Conservation (phyloP, 30 jellyfish, hydroid and myxozoan species). For the Hydractinia echinata region DNA sequence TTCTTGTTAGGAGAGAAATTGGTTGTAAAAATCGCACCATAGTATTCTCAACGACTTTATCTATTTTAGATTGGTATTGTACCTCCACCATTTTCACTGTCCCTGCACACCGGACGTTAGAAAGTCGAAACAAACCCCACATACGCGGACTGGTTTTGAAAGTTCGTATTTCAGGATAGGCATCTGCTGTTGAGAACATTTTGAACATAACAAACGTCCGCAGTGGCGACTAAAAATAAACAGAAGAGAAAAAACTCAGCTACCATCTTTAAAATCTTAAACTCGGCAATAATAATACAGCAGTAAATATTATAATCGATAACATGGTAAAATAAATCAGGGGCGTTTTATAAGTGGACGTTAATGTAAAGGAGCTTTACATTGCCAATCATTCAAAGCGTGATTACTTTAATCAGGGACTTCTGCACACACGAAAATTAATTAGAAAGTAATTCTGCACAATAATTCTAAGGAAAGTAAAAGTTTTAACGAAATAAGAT, state of each 20-base stretch:
- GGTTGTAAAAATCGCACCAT: too few relatives aligned
- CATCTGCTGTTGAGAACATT: constrained; percentile 84
- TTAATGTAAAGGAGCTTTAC: too few relatives aligned
- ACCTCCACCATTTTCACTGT: background rate
- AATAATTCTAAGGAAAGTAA: background rate
- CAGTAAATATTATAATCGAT: background rate
- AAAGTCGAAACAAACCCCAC: constrained; percentile 85
- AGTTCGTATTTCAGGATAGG: constrained; percentile 87
- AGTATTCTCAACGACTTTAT: too few relatives aligned
- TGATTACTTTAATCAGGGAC: background rate
- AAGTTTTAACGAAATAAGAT: background rate
- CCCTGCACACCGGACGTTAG: constrained; percentile 62
- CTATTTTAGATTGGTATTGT: too few relatives aligned
- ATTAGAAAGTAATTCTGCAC: background rate
- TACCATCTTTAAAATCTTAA: background rate
- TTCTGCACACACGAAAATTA: background rate
- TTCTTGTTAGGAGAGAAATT: too few relatives aligned
- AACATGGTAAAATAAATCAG: background rate
- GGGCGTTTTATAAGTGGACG: too few relatives aligned
- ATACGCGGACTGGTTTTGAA: constrained; percentile 88
- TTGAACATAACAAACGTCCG: constrained; percentile 79
- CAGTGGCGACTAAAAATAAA: constrained; percentile 88
- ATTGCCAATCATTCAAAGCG: too few relatives aligned
- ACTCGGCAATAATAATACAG: background rate
- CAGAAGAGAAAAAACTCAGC: background rate